phyloP scores from a whole-genome alignment of 2,797 vertebrate species.

The Melanogrammus aeglefinus region DNA sequence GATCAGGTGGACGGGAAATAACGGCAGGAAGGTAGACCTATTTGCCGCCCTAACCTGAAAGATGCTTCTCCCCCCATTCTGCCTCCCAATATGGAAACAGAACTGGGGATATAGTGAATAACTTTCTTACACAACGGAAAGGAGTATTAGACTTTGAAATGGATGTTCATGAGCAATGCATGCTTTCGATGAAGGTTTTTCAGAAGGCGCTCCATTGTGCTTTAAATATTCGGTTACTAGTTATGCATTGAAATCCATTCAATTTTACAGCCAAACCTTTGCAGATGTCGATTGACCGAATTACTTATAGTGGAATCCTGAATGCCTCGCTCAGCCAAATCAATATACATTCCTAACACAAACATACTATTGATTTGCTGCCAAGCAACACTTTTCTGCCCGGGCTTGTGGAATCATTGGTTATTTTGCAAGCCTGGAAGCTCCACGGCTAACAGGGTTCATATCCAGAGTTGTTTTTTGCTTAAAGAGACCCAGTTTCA shows the following conservation, averaged over 20 bases:
- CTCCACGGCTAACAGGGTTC: not conserved
- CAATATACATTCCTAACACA: not conserved
- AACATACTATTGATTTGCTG: not conserved
- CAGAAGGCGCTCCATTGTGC: not conserved
- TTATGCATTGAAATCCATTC: not conserved
- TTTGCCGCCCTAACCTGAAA: no score
- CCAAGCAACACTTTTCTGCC: not conserved
- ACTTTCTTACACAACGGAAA: no score
- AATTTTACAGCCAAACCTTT: not conserved
- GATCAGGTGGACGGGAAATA: no score
- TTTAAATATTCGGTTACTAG: not conserved
- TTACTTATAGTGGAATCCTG: not conserved
- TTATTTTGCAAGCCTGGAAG: not conserved
- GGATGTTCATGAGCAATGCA: no score
- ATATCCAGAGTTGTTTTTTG: not conserved
- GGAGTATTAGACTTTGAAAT: no score
- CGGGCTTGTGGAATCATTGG: not conserved
- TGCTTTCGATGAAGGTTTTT: no score
- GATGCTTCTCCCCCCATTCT: no score
- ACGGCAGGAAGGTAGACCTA: no score
- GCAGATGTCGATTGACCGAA: not conserved
- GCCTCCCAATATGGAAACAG: no score
- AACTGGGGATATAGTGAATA: no score
- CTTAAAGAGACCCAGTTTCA: not conserved
- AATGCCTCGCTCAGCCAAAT: not conserved